These are phyloP conservation scores for Cyprinus carpio DNA, from an alignment of 2,113 vertebrate genomes.

Conservation along the genomic window DNA sequence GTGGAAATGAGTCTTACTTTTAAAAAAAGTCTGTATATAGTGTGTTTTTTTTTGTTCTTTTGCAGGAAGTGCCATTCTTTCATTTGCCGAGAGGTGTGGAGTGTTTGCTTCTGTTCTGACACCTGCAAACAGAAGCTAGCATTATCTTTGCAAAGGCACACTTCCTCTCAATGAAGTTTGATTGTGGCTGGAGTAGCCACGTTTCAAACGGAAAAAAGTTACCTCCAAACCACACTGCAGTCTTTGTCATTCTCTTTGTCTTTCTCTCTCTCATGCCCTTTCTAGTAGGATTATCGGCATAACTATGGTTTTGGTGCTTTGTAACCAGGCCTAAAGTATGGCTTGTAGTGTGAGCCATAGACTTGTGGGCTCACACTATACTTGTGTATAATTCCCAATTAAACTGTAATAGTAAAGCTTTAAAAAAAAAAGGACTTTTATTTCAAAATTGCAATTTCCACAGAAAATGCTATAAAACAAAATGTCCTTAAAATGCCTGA, in stretches of 20 bases:
- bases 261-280: not conserved
- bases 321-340: too few species aligned
- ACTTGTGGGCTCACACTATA: too few species aligned
- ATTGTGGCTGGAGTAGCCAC: constrained; percentile 41
- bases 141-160: constrained; percentile 3
- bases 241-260: not conserved
- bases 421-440: too few species aligned
- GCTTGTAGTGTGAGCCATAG: too few species aligned
- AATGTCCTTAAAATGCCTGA: too few species aligned
- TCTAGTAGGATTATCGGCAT: not conserved
- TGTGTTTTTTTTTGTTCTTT: constrained; percentile 22
- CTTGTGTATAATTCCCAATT: too few species aligned
- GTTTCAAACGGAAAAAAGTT: constrained; percentile 19
- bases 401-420: too few species aligned
- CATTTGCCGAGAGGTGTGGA: constrained; percentile 26
- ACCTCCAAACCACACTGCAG: constrained; percentile 44
- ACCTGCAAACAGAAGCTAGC: constrained; percentile 52
- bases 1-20: not conserved
- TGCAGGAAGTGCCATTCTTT: constrained; percentile 54
- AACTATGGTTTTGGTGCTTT: not conserved
- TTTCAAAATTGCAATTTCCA: too few species aligned
- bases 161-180: constrained; percentile 31
- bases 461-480: too few species aligned
- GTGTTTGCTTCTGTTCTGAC: constrained; percentile 20
- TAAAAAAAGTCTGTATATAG: constrained; percentile 38